A percentile compares a stretch with the other conserved stretches of the same genome.
phyloP scores from a whole-genome alignment of 2,888 invertebrate genomes.

The Watsonalla binaria region DNA sequence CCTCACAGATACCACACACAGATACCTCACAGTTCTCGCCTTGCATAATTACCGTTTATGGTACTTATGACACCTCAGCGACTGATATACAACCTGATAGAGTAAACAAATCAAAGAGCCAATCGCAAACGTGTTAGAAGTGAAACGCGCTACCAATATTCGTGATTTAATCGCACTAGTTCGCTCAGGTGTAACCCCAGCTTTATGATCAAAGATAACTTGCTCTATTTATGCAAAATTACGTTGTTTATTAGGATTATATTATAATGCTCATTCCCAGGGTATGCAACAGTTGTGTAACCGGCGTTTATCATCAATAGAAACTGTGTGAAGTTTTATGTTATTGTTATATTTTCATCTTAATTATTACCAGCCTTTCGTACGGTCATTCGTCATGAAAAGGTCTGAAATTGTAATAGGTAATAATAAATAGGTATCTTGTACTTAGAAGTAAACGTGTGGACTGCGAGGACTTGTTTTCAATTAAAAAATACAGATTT shows the following conservation, averaged over 20 bases:
- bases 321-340: background rate
- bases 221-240: background rate
- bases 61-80: background rate
- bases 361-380: too few relatives aligned
- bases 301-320: background rate
- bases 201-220: background rate
- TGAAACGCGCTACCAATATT: too few relatives aligned
- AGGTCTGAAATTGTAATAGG: too few relatives aligned
- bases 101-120: too few relatives aligned
- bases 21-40: background rate
- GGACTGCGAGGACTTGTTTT: too few relatives aligned
- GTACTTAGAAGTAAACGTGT: too few relatives aligned
- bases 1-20: background rate
- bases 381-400: too few relatives aligned
- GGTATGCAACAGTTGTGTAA: background rate
- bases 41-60: background rate
- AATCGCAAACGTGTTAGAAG: too few relatives aligned
- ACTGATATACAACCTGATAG: background rate
- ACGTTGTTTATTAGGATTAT: background rate
- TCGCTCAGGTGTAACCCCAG: background rate
- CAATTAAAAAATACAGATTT: too few relatives aligned
- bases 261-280: background rate
- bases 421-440: too few relatives aligned
- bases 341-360: background rate
- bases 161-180: background rate